These are phyloP conservation scores for Pammene fasciana DNA, from an alignment of 2,888 invertebrate genomes.

Conservation along the genomic window DNA sequence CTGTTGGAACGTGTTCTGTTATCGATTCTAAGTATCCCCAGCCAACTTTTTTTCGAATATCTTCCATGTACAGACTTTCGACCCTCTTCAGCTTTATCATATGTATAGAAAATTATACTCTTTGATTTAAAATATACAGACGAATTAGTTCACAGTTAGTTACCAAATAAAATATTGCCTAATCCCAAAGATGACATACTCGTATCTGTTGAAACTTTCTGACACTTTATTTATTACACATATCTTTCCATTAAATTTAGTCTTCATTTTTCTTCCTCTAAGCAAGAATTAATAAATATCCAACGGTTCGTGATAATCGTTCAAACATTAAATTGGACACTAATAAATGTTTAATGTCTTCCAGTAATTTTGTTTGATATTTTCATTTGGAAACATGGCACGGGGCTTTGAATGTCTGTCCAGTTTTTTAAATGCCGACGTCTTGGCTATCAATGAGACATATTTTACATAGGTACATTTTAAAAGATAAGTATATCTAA, in stretches of 20 bases:
- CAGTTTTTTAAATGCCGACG: constrained; percentile 4
- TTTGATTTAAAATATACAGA: neutral
- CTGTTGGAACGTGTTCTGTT: too few species aligned
- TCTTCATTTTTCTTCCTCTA: constrained; percentile 31
- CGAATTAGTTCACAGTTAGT: neutral
- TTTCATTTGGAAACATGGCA: constrained; percentile 31
- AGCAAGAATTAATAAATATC: constrained; percentile 34
- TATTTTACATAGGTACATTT: too few species aligned
- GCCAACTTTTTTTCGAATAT: too few species aligned
- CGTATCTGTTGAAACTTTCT: neutral
- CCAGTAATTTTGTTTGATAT: constrained; percentile 35
- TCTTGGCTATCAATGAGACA: neutral
- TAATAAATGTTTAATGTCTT: constrained; percentile 31
- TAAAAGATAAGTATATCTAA: too few species aligned
- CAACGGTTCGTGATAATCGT: constrained; percentile 21
- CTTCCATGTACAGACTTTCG: too few species aligned
- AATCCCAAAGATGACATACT: neutral
- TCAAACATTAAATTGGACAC: constrained; percentile 27
- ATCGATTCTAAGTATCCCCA: too few species aligned
- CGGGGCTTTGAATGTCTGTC: constrained; percentile 10
- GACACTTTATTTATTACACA: constrained; percentile 22
- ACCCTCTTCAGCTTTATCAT: too few species aligned
- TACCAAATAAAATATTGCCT: neutral
- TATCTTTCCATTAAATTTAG: constrained; percentile 16
- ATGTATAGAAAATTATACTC: too few species aligned